These are phyloP conservation scores for Scelioninae gen. 2 DNA, from an alignment of 2,888 invertebrate species.

Conservation along the genomic window DNA sequence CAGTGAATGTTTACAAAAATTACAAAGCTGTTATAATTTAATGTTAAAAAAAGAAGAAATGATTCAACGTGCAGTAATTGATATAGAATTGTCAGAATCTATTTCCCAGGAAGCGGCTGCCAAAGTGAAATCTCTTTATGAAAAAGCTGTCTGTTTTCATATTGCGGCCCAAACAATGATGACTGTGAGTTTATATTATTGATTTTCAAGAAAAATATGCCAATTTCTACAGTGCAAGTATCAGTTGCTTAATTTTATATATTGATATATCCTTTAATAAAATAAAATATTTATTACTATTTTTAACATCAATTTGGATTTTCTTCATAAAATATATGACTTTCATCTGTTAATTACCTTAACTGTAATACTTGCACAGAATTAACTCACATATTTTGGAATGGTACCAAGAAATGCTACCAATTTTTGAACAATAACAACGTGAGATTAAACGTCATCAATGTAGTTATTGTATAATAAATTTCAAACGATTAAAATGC, in stretches of 20 bases:
- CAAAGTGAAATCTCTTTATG: constrained; percentile 92
- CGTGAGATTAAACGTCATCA: background rate
- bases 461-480: background rate
- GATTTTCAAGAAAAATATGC: background rate
- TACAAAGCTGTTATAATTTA: constrained; percentile 93
- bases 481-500: background rate
- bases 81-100: constrained; percentile 82
- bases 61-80: constrained; percentile 87
- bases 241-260: no score
- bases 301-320: no score
- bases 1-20: constrained; percentile 88
- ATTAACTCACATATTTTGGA: constrained; percentile 20
- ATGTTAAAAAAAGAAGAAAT: constrained; percentile 92
- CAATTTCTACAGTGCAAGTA: no score
- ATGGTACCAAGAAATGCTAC: constrained; percentile 14
- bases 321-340: no score
- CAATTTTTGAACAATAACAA: constrained; percentile 17
- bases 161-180: constrained; percentile 98
- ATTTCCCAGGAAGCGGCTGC: constrained; percentile 80
- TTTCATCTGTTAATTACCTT: constrained; percentile 6
- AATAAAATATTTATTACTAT: no score
- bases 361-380: constrained; percentile 9
- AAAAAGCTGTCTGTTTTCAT: constrained; percentile 95
- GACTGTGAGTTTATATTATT: constrained; percentile 80
- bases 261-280: no score